Evolutionary conservation across 92 coral and sea anemone genomes (phyloP).

Genomic region (Heteractis magnifica): DNA sequence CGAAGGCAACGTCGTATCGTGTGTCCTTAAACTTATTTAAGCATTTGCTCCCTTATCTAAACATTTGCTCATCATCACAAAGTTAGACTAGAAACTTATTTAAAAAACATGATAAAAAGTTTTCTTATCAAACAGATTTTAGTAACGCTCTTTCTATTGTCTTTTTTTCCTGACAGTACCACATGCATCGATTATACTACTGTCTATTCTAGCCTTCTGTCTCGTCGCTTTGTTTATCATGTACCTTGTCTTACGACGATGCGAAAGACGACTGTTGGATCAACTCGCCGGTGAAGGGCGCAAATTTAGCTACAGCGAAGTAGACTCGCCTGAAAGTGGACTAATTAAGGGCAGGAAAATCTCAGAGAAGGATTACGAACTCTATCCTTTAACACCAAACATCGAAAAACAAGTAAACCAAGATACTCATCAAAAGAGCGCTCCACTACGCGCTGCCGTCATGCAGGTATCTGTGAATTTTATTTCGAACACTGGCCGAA

Average conservation of each 20-base stretch:
- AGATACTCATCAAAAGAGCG: background rate
- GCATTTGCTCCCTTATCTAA: too few species aligned
- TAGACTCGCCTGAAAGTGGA: background rate
- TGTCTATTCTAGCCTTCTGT: constrained; percentile 48
- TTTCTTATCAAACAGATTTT: too few species aligned
- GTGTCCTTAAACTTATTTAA: too few species aligned
- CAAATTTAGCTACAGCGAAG: background rate
- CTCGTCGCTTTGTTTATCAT: constrained; percentile 26
- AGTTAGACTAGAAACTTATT: too few species aligned
- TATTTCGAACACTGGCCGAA: constrained; percentile 41
- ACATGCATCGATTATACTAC: constrained; percentile 51
- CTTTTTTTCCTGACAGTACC: constrained; percentile 40
- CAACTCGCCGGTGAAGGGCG: constrained; percentile 24
- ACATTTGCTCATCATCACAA: too few species aligned
- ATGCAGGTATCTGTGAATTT: constrained; percentile 54
- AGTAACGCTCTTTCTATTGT: background rate
- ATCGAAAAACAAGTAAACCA: background rate
- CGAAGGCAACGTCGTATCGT: too few species aligned
- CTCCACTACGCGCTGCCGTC: constrained; percentile 27
- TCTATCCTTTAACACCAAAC: background rate
- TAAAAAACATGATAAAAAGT: too few species aligned
- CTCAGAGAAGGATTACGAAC: constrained; percentile 10
- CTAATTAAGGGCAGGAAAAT: background rate
- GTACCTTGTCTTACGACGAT: constrained; percentile 10
- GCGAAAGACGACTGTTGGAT: constrained; percentile 26